Percentiles rank a stretch among this genome's conserved stretches.
Evolutionary conservation across 2,113 vertebrate genomes (phyloP).

Genomic region (Meriones unguiculatus): DNA sequence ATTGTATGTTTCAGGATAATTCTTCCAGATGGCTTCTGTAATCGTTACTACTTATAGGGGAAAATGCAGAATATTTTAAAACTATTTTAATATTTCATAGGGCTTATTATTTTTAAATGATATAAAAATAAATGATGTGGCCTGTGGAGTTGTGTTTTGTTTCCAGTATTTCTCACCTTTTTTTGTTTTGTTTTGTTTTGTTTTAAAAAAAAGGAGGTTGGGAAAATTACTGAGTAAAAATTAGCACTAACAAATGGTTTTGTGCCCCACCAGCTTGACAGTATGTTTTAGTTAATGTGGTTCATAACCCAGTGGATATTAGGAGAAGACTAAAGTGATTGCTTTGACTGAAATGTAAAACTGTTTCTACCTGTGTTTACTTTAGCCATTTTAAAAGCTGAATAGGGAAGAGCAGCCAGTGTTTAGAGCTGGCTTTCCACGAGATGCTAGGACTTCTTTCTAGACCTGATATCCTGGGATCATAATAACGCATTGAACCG

Average conservation of each 20-base stretch:
- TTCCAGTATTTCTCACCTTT: not conserved
- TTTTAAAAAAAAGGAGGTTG: constrained; percentile 5
- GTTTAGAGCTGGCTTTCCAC: not conserved
- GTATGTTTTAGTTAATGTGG: not conserved
- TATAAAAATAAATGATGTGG: not conserved
- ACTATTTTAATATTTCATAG: not conserved
- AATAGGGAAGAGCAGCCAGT: not conserved
- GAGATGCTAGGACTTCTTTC: not conserved
- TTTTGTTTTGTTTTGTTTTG: not conserved
- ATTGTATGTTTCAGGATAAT: not conserved
- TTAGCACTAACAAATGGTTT: constrained; percentile 18
- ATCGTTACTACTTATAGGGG: not conserved
- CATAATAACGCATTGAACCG: not conserved
- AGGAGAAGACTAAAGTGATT: constrained; percentile 30
- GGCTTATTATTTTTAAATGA: constrained; percentile 35
- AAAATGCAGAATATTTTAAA: not conserved
- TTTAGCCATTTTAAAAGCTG: not conserved
- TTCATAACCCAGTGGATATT: not conserved
- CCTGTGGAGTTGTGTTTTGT: not conserved
- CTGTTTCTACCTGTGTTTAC: not conserved
- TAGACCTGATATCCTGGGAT: not conserved
- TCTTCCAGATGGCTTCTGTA: not conserved
- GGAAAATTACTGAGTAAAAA: constrained; percentile 36
- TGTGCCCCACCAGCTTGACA: not conserved
- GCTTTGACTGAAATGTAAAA: constrained; percentile 17